phyloP scores from a whole-genome alignment of 2,113 vertebrate genomes.

The Pangasianodon gigas region DNA sequence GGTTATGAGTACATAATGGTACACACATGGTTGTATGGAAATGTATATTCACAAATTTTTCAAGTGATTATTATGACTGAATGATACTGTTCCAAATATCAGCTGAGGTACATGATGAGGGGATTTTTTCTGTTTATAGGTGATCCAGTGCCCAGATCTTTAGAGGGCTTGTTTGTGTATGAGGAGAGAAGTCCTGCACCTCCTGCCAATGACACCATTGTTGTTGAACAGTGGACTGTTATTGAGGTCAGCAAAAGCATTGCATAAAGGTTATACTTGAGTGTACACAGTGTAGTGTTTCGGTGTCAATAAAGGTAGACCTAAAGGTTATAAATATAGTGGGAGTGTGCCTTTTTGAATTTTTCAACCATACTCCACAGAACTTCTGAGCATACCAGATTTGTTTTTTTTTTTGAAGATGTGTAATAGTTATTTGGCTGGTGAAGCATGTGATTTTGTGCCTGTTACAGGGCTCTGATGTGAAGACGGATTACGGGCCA shows the following conservation, averaged over 20 bases:
- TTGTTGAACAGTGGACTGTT: conserved; percentile 97
- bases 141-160: conserved; percentile 84
- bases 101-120: not conserved
- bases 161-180: conserved; percentile 94
- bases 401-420: not conserved
- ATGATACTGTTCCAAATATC: not conserved
- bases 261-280: not conserved
- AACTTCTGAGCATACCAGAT: too few relatives aligned
- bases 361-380: too few relatives aligned
- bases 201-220: conserved; percentile 90
- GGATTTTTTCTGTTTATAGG: conserved; percentile 69
- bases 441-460: not conserved
- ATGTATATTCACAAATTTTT: not conserved
- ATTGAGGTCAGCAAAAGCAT: conserved; percentile 81
- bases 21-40: not conserved
- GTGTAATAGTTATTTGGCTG: not conserved
- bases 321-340: not conserved
- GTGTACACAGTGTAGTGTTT: not conserved
- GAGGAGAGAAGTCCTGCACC: conserved; percentile 82
- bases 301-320: not conserved
- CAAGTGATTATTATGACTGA: too few relatives aligned
- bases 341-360: too few relatives aligned
- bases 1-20: not conserved
- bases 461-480: conserved; percentile 78
- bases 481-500: conserved; percentile 95